Percentiles rank a stretch among this genome's conserved stretches.
Evolutionary conservation across 1,140 invertebrate species (phyloP).

Genomic region (Conopomorpha cramerella): DNA sequence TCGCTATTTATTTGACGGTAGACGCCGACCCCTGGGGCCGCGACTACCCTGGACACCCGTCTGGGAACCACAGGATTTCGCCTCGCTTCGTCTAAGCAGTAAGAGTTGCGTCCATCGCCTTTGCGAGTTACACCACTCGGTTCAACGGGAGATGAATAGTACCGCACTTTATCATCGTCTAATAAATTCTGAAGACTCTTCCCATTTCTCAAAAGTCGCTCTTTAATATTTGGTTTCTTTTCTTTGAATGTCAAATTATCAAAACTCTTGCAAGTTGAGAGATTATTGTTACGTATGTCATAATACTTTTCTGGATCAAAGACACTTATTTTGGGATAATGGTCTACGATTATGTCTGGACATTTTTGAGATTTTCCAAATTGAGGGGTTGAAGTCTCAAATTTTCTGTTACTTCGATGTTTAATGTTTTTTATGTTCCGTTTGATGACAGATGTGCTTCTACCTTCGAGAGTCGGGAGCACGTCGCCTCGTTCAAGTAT

Average conservation of each 20-base stretch:
- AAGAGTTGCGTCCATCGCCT: slow-evolving; percentile 35
- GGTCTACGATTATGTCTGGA: slow-evolving; percentile 26
- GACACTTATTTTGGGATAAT: slow-evolving; percentile 27
- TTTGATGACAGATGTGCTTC: slow-evolving; percentile 43
- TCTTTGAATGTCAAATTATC: slow-evolving; percentile 35
- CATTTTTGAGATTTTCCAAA: slow-evolving; percentile 12
- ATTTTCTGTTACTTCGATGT: slow-evolving; percentile 27
- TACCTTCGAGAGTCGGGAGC: slow-evolving; percentile 31
- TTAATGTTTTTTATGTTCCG: slow-evolving; percentile 49
- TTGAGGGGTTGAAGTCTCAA: slow-evolving; percentile 7
- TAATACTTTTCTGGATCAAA: slow-evolving; percentile 40
- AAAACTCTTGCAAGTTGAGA: slow-evolving; percentile 44
- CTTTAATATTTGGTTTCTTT: slow-evolving; percentile 13
- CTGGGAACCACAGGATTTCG: slow-evolving; percentile 20
- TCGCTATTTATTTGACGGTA: slow-evolving; percentile 38
- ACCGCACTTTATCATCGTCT: slow-evolving; percentile 33
- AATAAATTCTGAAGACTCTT: slow-evolving; percentile 41
- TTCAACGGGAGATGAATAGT: slow-evolving; percentile 37
- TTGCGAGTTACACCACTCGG: slow-evolving; percentile 11
- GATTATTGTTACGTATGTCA: slow-evolving; percentile 43
- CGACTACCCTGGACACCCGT: slow-evolving; percentile 19
- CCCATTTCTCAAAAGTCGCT: slow-evolving; percentile 31
- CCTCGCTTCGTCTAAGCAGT: slow-evolving; percentile 34
- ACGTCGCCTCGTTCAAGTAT: slow-evolving; percentile 26
- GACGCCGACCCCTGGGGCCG: slow-evolving; percentile 31